Evolutionary conservation across 2,113 vertebrate species (phyloP), one percentile per base, ranked within the genome.

Genomic region (Pangasianodon gigas): DNA sequence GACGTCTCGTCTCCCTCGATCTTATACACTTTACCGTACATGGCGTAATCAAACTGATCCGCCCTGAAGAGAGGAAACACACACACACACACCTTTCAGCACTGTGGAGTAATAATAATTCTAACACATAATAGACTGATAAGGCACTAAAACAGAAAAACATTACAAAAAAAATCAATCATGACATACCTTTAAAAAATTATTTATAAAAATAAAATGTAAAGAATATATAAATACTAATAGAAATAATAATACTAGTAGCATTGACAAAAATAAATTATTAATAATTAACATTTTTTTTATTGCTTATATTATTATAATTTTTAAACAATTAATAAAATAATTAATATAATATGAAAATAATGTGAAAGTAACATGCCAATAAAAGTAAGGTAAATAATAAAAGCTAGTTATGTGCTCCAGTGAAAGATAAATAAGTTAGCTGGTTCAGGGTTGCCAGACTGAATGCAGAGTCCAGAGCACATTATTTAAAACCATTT

Each of bases 21-120:
- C 93, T 97, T 96, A 93, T 99, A 99, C 65, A 99, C 98, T 87
- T 99, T 99, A 83, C 98, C 98, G 0, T 99, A 99, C 98, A 99
- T 99, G 48, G 98, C 98, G 1, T 99, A 99, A 91, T 99, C 98
- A 90, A 99, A 99, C 90, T 99, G 98, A 95, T 99, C 98, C 6
- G 98, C 98, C 95, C 98, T 99, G 92, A 2, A 77, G 44, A 83
- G 21, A n/a, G 46, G 18, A 67, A 18, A 32, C 29, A 84, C 10
- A 52, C 6, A 86, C 1, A 51, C 77, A 80, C 44, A 52, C 41
- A 52, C 44, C 6, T 41, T 54, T 18, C 24, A 77, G 21, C 11
- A 24, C 7, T 16, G 29, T 46, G 46, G 14, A 65, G 24, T 56
- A 37, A 67, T 26, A 69, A n/a, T 62, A 71, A 58, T 5, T 29